These are phyloP conservation scores for Lepilemur ruficaudatus DNA, from an alignment of 2,797 vertebrate genomes.

Conservation along the genomic window DNA sequence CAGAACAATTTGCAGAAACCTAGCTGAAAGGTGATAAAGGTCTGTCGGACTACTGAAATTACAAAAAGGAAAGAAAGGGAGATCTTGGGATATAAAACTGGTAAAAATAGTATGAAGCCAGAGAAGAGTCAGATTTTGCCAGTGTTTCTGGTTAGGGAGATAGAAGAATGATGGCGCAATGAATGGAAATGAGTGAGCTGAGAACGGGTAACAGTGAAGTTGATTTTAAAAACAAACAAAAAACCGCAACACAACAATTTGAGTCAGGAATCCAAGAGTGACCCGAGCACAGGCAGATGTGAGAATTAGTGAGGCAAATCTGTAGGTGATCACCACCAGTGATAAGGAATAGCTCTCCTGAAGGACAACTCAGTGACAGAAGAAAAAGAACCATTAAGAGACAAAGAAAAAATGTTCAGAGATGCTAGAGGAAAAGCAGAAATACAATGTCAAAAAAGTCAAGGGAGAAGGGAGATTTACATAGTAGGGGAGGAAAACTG, in stretches of 20 bases:
- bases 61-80: background rate
- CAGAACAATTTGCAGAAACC: background rate
- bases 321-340: background rate
- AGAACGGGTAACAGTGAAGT: background rate
- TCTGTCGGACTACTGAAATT: background rate
- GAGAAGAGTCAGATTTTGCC: background rate
- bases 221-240: background rate
- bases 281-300: background rate
- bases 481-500: background rate
- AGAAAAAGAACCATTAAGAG: background rate
- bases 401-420: background rate
- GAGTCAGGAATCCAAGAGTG: background rate
- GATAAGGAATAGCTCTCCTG: background rate
- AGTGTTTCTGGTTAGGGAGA: background rate
- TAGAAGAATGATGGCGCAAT: background rate
- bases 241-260: background rate
- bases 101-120: background rate
- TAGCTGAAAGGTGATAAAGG: background rate
- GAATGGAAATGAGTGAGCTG: background rate
- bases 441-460: background rate
- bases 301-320: background rate
- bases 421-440: slow-evolving; percentile 4
- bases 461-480: background rate
- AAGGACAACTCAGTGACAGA: background rate
- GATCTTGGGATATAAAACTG: background rate